Evolutionary conservation across 2,888 invertebrate genomes (phyloP).

Genomic region (Autographa gamma): DNA sequence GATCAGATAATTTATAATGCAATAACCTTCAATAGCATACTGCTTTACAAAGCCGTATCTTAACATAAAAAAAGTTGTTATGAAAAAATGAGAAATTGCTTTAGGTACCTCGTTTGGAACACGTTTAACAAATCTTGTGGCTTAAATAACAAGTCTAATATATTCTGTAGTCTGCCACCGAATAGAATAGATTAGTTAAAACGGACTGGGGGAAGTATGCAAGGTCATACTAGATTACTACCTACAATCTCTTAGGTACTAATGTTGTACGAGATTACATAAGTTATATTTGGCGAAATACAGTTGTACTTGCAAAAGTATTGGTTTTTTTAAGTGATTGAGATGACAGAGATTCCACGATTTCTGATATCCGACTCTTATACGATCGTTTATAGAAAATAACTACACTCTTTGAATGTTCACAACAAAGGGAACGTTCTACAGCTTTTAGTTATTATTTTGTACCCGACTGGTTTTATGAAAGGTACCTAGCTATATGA

Average conservation of each 20-base stretch:
- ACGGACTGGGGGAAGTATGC: constrained; percentile 29
- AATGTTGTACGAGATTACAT: no score
- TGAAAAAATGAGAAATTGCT: background rate
- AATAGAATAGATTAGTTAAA: constrained; percentile 29
- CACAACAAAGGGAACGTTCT: no score
- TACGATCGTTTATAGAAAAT: no score
- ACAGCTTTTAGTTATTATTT: no score
- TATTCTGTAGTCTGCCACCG: constrained; percentile 24
- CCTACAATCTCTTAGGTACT: constrained; percentile 26
- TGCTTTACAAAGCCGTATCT: constrained; percentile 8
- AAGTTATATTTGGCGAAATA: no score
- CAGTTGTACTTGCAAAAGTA: no score
- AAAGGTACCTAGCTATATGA: no score
- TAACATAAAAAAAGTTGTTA: background rate
- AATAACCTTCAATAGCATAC: constrained; percentile 8
- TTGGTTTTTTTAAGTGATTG: no score
- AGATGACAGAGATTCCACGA: no score
- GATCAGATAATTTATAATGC: constrained; percentile 34
- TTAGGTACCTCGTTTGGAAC: background rate
- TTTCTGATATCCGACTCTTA: no score
- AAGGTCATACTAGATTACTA: constrained; percentile 41
- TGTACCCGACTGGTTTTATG: no score
- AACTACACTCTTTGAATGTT: no score
- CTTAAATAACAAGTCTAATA: constrained; percentile 13
- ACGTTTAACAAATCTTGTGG: constrained; percentile 15